These are phyloP conservation scores for Hyperoplus immaculatus DNA, from an alignment of 2,797 vertebrate species.

Conservation along the genomic window DNA sequence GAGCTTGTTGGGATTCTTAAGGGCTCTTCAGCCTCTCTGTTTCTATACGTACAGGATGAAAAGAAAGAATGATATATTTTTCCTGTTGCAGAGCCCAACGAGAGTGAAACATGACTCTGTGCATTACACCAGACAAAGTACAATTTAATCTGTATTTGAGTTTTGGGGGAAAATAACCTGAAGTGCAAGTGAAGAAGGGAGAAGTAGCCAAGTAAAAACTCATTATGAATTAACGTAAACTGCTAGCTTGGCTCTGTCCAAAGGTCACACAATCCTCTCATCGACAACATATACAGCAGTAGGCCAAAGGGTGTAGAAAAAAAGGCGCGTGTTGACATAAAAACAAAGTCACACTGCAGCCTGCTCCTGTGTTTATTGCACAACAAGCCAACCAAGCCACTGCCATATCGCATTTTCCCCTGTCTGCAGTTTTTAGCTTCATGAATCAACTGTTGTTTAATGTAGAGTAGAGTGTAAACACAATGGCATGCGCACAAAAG, in stretches of 20 bases:
- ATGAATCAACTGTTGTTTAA: conserved; percentile 22
- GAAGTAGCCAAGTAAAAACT: conserved; percentile 3
- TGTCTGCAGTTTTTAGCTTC: conserved; percentile 57
- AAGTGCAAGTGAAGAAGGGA: conserved; percentile 3
- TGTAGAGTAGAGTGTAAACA: conserved; percentile 51
- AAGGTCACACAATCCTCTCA: too few relatives aligned
- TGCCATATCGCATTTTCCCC: conserved; percentile 57
- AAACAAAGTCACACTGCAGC: conserved; percentile 79
- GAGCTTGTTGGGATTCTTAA: conserved; percentile 1
- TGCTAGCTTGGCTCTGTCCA: too few relatives aligned
- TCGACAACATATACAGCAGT: conserved; percentile 9
- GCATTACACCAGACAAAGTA: conserved; percentile 14
- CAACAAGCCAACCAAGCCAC: conserved; percentile 68
- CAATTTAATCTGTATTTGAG: conserved; percentile 23
- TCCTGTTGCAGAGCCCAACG: background rate
- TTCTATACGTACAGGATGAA: conserved; percentile 21
- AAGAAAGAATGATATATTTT: conserved; percentile 24
- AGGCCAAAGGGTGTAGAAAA: conserved; percentile 55
- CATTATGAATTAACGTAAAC: background rate
- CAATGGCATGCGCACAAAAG: background rate
- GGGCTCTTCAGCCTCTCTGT: background rate
- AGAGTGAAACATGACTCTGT: conserved; percentile 24
- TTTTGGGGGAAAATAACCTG: conserved; percentile 33
- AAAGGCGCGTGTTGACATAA: conserved; percentile 73
- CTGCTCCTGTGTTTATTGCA: conserved; percentile 77